Conservation (phyloP, 2,113 vertebrate species). For the Boleophthalmus pectinirostris region DNA sequence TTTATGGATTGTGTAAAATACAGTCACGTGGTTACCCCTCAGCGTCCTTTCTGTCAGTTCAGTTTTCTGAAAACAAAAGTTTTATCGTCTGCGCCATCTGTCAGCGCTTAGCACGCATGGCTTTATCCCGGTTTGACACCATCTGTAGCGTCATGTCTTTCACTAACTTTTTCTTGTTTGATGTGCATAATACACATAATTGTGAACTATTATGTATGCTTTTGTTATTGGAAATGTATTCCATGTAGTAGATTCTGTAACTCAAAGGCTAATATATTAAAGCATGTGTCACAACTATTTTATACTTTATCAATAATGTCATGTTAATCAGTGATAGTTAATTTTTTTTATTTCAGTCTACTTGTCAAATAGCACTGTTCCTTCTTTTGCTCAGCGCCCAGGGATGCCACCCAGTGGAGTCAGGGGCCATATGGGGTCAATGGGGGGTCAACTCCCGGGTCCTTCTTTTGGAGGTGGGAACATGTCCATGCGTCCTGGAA, state of each 20-base stretch:
- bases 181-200: neutral
- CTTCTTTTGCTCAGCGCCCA: slow-evolving; percentile 75
- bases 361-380: neutral
- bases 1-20: slow-evolving; percentile 16
- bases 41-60: slow-evolving; percentile 40
- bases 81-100: slow-evolving; percentile 50
- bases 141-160: slow-evolving; percentile 32
- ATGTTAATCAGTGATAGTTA: neutral
- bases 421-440: slow-evolving; percentile 82
- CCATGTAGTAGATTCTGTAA: neutral
- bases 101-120: slow-evolving; percentile 24
- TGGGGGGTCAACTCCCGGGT: slow-evolving; percentile 83
- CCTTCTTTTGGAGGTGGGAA: slow-evolving; percentile 83
- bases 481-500: slow-evolving; percentile 84
- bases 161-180: neutral
- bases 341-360: neutral
- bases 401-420: slow-evolving; percentile 83
- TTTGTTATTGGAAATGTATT: neutral
- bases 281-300: neutral
- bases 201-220: neutral
- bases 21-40: slow-evolving; percentile 38
- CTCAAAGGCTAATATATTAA: neutral
- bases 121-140: slow-evolving; percentile 25
- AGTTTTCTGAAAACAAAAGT: slow-evolving; percentile 43
- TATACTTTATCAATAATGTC: neutral